Percentiles rank a stretch among this genome's conserved stretches.
phyloP scores from a whole-genome alignment of 1,140 invertebrate genomes.

The Orchestia grillus region DNA sequence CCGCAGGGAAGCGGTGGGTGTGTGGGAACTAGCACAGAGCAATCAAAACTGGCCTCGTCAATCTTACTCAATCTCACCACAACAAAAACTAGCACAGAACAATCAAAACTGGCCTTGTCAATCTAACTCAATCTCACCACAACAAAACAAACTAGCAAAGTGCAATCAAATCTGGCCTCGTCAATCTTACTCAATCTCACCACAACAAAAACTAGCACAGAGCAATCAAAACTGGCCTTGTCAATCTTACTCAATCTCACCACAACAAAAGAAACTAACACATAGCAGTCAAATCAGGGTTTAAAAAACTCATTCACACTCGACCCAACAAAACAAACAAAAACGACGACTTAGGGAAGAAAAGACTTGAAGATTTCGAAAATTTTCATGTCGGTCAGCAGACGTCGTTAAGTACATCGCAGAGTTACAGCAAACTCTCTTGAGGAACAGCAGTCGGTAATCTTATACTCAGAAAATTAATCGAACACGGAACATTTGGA shows the following conservation, averaged over 20 bases:
- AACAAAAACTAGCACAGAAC: background rate
- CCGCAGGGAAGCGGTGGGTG: background rate
- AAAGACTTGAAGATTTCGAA: background rate
- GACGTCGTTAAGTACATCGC: background rate
- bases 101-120: background rate
- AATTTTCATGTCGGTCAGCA: background rate
- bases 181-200: background rate
- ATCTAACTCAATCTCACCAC: background rate
- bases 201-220: background rate
- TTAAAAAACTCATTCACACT: too few species aligned
- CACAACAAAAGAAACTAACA: background rate
- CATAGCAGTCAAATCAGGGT: background rate
- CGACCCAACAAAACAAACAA: background rate
- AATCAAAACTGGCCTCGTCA: background rate
- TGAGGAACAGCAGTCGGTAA: background rate
- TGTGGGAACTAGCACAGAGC: background rate
- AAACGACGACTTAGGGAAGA: background rate
- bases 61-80: background rate
- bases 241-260: background rate
- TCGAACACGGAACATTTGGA: background rate
- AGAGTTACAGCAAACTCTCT: background rate
- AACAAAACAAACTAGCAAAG: background rate
- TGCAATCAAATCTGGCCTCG: background rate
- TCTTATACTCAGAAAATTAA: background rate
- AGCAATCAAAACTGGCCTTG: background rate